Base-by-base conservation (phyloP, 2,113 vertebrate species). In the Dipodomys ordii region DNA sequence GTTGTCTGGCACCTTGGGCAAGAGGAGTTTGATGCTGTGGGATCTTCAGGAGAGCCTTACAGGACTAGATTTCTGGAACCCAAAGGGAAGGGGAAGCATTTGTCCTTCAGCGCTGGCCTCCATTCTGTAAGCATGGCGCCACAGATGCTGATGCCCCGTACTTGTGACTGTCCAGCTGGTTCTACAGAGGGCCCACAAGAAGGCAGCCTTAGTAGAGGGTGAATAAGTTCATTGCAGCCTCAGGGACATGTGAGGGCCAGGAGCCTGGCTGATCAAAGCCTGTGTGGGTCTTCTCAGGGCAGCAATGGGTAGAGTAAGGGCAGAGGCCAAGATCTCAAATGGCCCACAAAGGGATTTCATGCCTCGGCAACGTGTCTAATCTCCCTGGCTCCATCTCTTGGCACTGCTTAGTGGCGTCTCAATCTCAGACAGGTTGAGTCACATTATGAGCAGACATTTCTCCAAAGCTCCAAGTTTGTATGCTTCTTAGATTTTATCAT, bases 401-500 rank as follows among this genome's bases (percentile, higher is more conserved):
- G 68, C 20, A 68, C n/a, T 39, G 27, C 49, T 68, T 78, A 71
- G 16, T 3, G 12, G 65, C n/a, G 22, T 32, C 46, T 57, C 46
- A 90, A 32, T 65, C 62, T 93, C 73, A 39, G 7, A 77, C 20
- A 44, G 78, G n/a, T 57, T 84, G 35, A 84, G 65, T 32, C 20
- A 1, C 39, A 8, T 15, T 49, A 23, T 84, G 39, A 64, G 27
- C 68, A 83, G 87, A 69, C n/a, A 23, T 27, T 1, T n/a, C 20
- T 49, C 20, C 76, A 83, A 79, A 28, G 25, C 20, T n/a, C 18
- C 23, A 68, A 18, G 5, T 8, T 60, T 68, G 4, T n/a, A 18
- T 80, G 78, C 18, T 79, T 22, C 83, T 35, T 94, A 57, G 78
- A 94, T 39, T 46, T 88, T 28, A 87, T 78, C 57, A 32, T 49